Percentiles rank a stretch among this genome's conserved stretches.
Conservation (phyloP, 2,888 invertebrate species). For the Syritta pipiens region DNA sequence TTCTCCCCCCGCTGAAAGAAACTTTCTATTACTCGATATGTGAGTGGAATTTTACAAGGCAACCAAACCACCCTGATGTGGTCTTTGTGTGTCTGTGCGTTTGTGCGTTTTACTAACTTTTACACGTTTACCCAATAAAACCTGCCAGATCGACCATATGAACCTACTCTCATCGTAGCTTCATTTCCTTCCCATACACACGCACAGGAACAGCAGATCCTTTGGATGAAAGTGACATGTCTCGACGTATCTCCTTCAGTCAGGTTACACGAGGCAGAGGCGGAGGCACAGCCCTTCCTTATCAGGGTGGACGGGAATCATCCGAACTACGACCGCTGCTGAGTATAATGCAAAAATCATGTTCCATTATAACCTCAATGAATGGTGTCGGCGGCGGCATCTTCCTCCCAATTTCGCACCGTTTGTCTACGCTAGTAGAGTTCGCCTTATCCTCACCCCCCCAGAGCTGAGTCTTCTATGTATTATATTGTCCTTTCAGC, state of each 20-base stretch:
- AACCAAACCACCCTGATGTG: background rate
- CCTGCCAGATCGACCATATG: conserved; percentile 62
- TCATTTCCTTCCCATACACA: conserved; percentile 33
- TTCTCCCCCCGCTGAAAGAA: background rate
- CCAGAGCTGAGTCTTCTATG: too few species aligned
- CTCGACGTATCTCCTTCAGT: conserved; percentile 52
- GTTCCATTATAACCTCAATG: conserved; percentile 68
- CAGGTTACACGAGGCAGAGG: conserved; percentile 33
- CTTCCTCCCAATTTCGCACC: conserved; percentile 66
- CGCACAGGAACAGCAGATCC: conserved; percentile 7
- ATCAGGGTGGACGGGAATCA: too few species aligned
- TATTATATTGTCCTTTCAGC: conserved; percentile 55
- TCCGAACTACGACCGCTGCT: conserved; percentile 38
- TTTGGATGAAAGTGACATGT: conserved; percentile 48
- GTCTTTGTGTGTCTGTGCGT: conserved; percentile 23
- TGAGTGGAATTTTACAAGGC: conserved; percentile 46
- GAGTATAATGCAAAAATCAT: conserved; percentile 69
- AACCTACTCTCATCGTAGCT: conserved; percentile 10
- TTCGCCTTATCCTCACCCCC: too few species aligned
- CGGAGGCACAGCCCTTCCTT: conserved; percentile 28
- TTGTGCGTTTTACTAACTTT: conserved; percentile 66
- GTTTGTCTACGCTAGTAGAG: conserved; percentile 61
- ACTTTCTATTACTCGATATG: conserved; percentile 50
- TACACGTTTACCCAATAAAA: conserved; percentile 70
- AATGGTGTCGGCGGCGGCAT: too few species aligned